Base-by-base conservation (phyloP, 2,888 invertebrate genomes). In the Smittia sp. region DNA sequence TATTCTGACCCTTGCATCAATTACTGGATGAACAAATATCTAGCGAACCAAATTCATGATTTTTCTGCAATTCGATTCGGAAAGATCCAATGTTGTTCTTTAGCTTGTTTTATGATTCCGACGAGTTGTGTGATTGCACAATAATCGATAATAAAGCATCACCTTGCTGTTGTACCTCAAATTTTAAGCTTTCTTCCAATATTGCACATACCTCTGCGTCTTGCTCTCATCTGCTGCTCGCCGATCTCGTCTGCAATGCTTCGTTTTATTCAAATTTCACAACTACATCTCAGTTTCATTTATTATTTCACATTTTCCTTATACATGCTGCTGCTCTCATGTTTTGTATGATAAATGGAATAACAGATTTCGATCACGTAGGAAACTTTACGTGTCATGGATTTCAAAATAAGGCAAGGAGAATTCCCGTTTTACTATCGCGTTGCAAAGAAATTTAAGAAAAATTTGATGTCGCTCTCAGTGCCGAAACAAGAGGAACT, bases 331-430 rank as follows among this genome's bases (percentile, higher is more conserved):
- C 13, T 62, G 63, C 27, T 15, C 15, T 27, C 27, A 63, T 24
- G n/a, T 69, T 2, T 69, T 15, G 39, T 72, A 72, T 72, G 72
- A 72, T 72, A 62, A 72, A 72, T 72, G 72, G 52, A 72, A 52
- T 27, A 32, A 27, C 9, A 62, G 38, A 72, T 72, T 58, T 62
- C 62, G 72, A 62, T 72, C 72, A 72, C 72, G 72, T 72, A 32
- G 72, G 11, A 39, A 62, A 62, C 25, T 58, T 62, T 72, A 72
- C 72, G 72, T 72, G 72, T 72, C 62, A 62, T 72, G 72, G 62
- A 72, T 72, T 62, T 54, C 69, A 69, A 69, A 69, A 69, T 20
- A 69, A 18, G n/a, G 24, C 41, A 68, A 68, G 27, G 27, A 54
- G 15, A 24, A 39, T 67, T 67, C 41, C 67, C 67, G 41, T 67